phyloP scores from a whole-genome alignment of 2,113 vertebrate genomes.

The Nothoprocta perdicaria region DNA sequence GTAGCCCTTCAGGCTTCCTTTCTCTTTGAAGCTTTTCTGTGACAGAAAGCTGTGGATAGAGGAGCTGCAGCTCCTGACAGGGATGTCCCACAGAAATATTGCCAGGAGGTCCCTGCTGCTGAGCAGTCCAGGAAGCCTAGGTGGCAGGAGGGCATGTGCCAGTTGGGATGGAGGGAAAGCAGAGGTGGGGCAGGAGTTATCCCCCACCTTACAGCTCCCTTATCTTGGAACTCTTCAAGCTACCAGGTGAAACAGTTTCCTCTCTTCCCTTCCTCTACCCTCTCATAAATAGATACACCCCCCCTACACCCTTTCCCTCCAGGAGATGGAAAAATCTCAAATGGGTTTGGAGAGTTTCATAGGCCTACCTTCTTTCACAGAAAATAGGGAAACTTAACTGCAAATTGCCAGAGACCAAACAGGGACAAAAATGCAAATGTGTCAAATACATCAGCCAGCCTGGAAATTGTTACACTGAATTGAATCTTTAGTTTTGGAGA shows the following conservation, averaged over 20 bases:
- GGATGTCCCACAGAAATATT: neutral
- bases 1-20: neutral
- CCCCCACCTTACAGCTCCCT: neutral
- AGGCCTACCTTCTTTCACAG: neutral
- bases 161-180: neutral
- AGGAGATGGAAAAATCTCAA: neutral
- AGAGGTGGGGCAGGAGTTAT: neutral
- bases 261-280: neutral
- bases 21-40: fast-evolving
- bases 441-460: neutral
- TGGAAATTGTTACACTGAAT: neutral
- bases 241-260: too few relatives aligned
- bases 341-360: too few relatives aligned
- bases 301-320: neutral
- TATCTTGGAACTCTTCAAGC: neutral
- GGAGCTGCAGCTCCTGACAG: neutral
- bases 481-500: neutral
- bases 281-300: too few relatives aligned
- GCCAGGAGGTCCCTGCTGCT: neutral
- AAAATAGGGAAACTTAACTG: neutral
- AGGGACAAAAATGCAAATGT: neutral
- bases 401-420: too few relatives aligned
- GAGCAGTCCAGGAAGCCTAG: neutral
- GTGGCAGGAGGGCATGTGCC: neutral
- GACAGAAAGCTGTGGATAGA: fast-evolving